Evolutionary conservation across 2,888 invertebrate genomes (phyloP).

Genomic region (Hipparchia sbordonii): DNA sequence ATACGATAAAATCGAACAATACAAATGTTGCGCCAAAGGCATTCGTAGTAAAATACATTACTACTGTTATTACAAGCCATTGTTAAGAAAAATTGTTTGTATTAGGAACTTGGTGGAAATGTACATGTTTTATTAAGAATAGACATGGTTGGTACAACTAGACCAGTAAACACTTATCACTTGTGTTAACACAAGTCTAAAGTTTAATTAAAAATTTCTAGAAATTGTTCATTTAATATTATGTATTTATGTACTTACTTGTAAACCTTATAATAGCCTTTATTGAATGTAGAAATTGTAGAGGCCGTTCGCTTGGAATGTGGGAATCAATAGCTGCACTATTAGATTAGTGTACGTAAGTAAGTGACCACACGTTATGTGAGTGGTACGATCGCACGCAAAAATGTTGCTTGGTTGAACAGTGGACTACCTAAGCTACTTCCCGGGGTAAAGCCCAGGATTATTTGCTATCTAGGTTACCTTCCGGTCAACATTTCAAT

Average conservation of each 20-base stretch:
- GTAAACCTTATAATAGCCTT: not conserved
- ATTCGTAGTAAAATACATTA: constrained; percentile 62
- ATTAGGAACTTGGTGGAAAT: constrained; percentile 53
- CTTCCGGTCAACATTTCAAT: constrained; percentile 6
- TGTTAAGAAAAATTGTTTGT: constrained; percentile 59
- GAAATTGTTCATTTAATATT: not conserved
- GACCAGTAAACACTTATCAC: not conserved
- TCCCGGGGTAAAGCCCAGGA: not conserved
- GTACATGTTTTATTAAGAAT: not conserved
- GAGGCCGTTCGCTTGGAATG: constrained; percentile 49
- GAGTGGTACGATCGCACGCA: not conserved
- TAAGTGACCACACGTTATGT: constrained; percentile 17
- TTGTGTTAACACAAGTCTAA: no score
- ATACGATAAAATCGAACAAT: constrained; percentile 65
- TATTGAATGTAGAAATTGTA: constrained; percentile 9
- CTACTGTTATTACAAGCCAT: constrained; percentile 61
- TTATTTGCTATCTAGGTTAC: constrained; percentile 2
- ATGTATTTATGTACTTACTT: no score
- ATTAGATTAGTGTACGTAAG: constrained; percentile 46
- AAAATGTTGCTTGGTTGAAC: not conserved
- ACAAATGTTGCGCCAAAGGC: constrained; percentile 64
- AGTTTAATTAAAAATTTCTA: no score
- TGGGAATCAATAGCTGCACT: constrained; percentile 50
- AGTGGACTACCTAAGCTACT: not conserved
- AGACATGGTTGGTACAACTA: not conserved